Base-by-base conservation (phyloP, 2,113 vertebrate genomes). In the Asarcornis scutulata region DNA sequence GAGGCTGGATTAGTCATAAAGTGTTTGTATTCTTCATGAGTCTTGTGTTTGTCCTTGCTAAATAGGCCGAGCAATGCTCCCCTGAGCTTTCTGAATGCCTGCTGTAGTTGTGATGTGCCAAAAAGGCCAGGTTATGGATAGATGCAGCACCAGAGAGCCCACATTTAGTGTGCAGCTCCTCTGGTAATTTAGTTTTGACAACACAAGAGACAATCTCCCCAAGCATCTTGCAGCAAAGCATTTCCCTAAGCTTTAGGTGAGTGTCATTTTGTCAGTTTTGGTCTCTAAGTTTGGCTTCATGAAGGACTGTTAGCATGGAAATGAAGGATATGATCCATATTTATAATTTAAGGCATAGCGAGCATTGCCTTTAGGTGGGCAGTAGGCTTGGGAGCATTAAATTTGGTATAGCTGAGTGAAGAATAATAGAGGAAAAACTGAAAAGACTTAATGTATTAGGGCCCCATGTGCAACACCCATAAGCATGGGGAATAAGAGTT, bases 91-190 rank as follows among this genome's bases (percentile, higher is more conserved):
- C 85, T 94, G 82, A 91, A 83, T 87, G 88, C 88, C 76, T 88
- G 56, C 71, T 94, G 74, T 95, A 53, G 32, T 82, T 62, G 92
- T 69, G 88, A 85, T 89, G 77, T 97, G 86, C 96, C 94, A 95
- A 93, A 89, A 96, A 88, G 84, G 87, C 78, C 96, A 97, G 95
- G 95, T 97, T 96, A 91, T 96, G 96, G 94, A 91, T 95, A 94
- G 94, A 92, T 95, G 94, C 81, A 90, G 88, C 92, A 72, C 93
- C 80, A 88, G 52, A 87, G 78, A 92, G 81, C 84, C 97, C 97
- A 97, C 97, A 97, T 97, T 97, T 97, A 97, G 95, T 66, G 81
- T 69, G 86, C 55, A 94, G 81, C 77, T 95, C 93, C 93, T 96
- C 91, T 85, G 71, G 44, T 91, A 76, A 73, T 92, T 91, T 67